These are phyloP conservation scores for Eupleurogrammus muticus DNA, from an alignment of 2,797 vertebrate species.

Conservation along the genomic window DNA sequence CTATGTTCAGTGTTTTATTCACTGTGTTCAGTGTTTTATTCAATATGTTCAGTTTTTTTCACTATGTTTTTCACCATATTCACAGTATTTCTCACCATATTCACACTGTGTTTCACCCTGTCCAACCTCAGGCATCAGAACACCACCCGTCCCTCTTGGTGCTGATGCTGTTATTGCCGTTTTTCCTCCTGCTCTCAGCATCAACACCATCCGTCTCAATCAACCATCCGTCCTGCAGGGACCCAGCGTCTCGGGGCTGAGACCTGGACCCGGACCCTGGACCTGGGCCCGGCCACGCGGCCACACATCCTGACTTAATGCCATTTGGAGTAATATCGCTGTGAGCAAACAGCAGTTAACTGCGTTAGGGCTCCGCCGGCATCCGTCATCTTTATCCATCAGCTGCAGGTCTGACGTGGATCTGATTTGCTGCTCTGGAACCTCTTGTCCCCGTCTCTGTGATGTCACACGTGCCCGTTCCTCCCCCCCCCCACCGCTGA, in stretches of 20 bases:
- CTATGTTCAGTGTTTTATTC: too few species aligned
- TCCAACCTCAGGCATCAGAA: too few species aligned
- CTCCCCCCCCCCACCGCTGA: slow-evolving; percentile 69
- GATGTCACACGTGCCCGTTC: slow-evolving; percentile 74
- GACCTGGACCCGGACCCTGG: too few species aligned
- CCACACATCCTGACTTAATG: slow-evolving; percentile 75
- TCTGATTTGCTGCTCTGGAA: slow-evolving; percentile 73
- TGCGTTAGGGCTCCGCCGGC: slow-evolving; percentile 73
- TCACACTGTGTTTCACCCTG: too few species aligned
- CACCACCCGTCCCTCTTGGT: too few species aligned
- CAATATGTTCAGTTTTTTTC: too few species aligned
- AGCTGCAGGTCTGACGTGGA: slow-evolving; percentile 73
- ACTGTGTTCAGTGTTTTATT: too few species aligned
- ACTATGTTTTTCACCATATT: too few species aligned
- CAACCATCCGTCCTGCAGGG: slow-evolving; percentile 68
- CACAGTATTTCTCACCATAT: too few species aligned
- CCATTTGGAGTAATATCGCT: slow-evolving; percentile 83
- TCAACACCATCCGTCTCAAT: slow-evolving; percentile 79
- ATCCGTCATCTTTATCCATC: slow-evolving; percentile 83
- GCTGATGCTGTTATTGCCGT: too few species aligned
- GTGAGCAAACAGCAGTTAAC: slow-evolving; percentile 82
- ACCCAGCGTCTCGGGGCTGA: too few species aligned
- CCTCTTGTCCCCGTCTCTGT: slow-evolving; percentile 43
- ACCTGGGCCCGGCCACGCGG: slow-evolving; percentile 12
- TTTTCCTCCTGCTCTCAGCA: slow-evolving; percentile 45